Evolutionary conservation across 2,797 vertebrate genomes (phyloP), one percentile per base, ranked within the genome.

Genomic region (Tragopan temminckii): DNA sequence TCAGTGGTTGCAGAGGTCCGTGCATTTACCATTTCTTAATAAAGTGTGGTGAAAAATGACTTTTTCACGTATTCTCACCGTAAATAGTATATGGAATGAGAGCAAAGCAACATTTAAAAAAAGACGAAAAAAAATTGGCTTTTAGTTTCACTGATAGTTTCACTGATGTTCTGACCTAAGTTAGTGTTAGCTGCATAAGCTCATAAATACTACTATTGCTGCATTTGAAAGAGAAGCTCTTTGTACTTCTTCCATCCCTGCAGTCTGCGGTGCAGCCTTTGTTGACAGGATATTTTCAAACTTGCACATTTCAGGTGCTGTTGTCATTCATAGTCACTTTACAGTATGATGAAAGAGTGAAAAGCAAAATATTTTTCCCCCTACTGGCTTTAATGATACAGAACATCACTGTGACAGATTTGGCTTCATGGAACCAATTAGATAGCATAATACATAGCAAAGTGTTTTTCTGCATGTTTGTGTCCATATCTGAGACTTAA

Each of bases 61-160:
- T 63, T 67, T 4, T 1, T 15, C 2, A 0, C 27, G 4, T 62
- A 9, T 55, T 29, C 8, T 67, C 69, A 3, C 0, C 1, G 52
- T 58, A n/a, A 58, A 3, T 1, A 18, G 5, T 11, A 2, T 31
- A 6, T 58, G 8, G 27, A 33, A 68, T 31, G 18, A 31, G 20
- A 63, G 27, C 29, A 31, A 42, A 35, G 55, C 19, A 63, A 9
- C 12, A 20, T 57, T n/a, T 5, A 29, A 31, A 63, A 63, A 13
- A 20, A 42, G 40, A 16, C 40, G 8, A 43, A 43, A 19, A 43
- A 40, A 40, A 43, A 5, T 18, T 18, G 42, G 9, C 42, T 43
- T 43, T 9, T 9, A 19, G 42, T 43, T 43, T 43, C 42, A 43
- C 42, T 43, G 42, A 43, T 43, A 43, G 25, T 89, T 81, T n/a